Conservation (phyloP, 2,797 vertebrate species). For the Neoniphon sammara region DNA sequence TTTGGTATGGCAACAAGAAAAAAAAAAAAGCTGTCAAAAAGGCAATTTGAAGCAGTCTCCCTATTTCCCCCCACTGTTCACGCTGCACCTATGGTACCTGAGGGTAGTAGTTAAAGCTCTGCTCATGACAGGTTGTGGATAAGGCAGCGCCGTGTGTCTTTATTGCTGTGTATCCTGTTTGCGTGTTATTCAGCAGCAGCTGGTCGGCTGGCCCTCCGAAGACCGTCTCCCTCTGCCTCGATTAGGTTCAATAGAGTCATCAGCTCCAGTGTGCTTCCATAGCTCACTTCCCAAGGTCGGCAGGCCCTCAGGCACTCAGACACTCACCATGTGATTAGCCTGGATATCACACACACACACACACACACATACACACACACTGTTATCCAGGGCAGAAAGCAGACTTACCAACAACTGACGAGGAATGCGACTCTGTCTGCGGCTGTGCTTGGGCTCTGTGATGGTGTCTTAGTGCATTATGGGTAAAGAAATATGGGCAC, state of each 20-base stretch:
- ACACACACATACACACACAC: too few species aligned
- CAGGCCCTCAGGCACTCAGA: conserved; percentile 34
- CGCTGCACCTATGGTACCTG: conserved; percentile 12
- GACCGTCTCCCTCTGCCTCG: conserved; percentile 29
- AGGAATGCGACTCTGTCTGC: neutral
- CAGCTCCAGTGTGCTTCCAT: conserved; percentile 19
- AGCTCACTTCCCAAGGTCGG: conserved; percentile 41
- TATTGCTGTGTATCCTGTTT: conserved; percentile 33
- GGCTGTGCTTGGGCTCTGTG: neutral
- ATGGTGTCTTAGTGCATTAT: neutral
- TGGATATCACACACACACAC: too few species aligned
- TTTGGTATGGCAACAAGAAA: neutral
- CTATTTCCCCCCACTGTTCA: conserved; percentile 18
- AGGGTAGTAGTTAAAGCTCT: conserved; percentile 40
- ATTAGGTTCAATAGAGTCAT: conserved; percentile 51
- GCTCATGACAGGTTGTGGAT: conserved; percentile 50
- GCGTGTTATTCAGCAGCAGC: conserved; percentile 45
- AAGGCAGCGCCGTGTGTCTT: conserved; percentile 38
- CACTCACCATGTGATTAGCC: conserved; percentile 29
- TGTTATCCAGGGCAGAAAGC: conserved; percentile 28
- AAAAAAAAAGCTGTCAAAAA: conserved; percentile 27
- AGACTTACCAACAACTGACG: neutral
- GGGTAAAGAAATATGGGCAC: too few species aligned
- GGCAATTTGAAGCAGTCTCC: conserved; percentile 20
- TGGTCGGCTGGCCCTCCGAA: conserved; percentile 22